These are phyloP conservation scores for Clarias laeviceps DNA, from an alignment of 2,797 vertebrate genomes.

Conservation along the genomic window DNA sequence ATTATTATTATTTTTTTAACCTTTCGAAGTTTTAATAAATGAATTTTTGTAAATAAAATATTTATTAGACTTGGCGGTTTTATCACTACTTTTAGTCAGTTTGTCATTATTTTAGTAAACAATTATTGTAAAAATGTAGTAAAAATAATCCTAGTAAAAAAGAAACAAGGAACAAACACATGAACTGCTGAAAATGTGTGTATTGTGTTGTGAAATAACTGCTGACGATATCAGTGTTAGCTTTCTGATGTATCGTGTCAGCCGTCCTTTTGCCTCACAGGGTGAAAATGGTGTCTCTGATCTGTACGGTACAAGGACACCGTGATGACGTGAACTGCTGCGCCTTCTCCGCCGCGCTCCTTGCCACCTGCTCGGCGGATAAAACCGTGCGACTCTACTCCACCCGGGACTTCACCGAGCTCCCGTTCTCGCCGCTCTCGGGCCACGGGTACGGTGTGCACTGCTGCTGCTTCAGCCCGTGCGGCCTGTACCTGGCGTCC, in stretches of 20 bases:
- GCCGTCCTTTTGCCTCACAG: background rate
- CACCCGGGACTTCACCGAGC: constrained; percentile 76
- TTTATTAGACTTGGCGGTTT: no score
- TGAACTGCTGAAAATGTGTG: no score
- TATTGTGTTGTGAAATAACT: background rate
- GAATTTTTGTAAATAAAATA: no score
- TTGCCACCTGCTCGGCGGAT: constrained; percentile 93
- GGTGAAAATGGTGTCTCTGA: constrained; percentile 82
- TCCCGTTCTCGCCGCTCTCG: constrained; percentile 83
- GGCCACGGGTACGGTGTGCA: constrained; percentile 90
- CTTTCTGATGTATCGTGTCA: background rate
- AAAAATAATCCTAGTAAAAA: no score
- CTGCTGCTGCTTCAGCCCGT: constrained; percentile 91
- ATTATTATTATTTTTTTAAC: no score
- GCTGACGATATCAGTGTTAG: background rate
- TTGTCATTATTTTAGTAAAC: background rate
- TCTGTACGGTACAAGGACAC: constrained; percentile 85
- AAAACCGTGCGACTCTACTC: constrained; percentile 88
- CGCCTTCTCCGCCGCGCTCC: constrained; percentile 79
- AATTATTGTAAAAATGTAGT: background rate
- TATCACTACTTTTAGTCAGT: background rate
- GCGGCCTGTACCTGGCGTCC: constrained; percentile 83
- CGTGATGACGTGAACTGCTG: constrained; percentile 89
- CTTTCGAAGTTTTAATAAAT: no score
- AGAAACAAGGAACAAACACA: no score